A percentile compares a stretch with the other conserved stretches of the same genome.
phyloP scores from a whole-genome alignment of 2,888 invertebrate genomes.

The Cyclophora albipunctata region DNA sequence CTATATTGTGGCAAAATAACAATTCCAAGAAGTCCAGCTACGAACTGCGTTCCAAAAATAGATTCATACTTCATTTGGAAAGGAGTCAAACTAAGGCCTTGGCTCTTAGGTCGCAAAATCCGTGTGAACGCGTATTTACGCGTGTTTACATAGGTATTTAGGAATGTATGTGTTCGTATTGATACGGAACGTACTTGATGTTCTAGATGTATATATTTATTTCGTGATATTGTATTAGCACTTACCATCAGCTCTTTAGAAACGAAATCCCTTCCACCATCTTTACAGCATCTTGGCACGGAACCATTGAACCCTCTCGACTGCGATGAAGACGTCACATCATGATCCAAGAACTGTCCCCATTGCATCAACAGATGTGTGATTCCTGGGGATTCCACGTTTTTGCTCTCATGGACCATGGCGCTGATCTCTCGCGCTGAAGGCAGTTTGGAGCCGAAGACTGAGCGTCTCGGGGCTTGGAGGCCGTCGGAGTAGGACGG shows the following conservation, averaged over 20 bases:
- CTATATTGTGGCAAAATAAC: no score
- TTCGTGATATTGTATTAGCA: neutral
- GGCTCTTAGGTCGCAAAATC: no score
- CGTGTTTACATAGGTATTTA: no score
- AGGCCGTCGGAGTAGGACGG: constrained; percentile 88
- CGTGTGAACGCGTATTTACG: no score
- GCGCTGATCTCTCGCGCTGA: constrained; percentile 85
- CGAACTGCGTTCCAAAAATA: no score
- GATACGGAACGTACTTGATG: no score
- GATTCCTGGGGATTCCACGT: constrained; percentile 78
- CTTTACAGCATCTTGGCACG: constrained; percentile 84
- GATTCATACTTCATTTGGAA: no score
- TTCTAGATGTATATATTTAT: no score
- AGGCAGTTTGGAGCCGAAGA: constrained; percentile 78
- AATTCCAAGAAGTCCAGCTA: no score
- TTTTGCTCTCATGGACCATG: constrained; percentile 74
- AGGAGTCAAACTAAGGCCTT: no score
- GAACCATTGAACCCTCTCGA: constrained; percentile 85
- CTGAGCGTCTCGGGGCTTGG: constrained; percentile 73
- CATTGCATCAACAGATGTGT: constrained; percentile 92
- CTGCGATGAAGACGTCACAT: constrained; percentile 86
- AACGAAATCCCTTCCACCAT: constrained; percentile 76
- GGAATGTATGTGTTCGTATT: no score
- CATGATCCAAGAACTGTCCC: constrained; percentile 94
- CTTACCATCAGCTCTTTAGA: constrained; percentile 78